These are phyloP conservation scores for Heliocidaris erythrogramma DNA, from an alignment of 35 echinoderm and acorn worm genomes.

Conservation along the genomic window DNA sequence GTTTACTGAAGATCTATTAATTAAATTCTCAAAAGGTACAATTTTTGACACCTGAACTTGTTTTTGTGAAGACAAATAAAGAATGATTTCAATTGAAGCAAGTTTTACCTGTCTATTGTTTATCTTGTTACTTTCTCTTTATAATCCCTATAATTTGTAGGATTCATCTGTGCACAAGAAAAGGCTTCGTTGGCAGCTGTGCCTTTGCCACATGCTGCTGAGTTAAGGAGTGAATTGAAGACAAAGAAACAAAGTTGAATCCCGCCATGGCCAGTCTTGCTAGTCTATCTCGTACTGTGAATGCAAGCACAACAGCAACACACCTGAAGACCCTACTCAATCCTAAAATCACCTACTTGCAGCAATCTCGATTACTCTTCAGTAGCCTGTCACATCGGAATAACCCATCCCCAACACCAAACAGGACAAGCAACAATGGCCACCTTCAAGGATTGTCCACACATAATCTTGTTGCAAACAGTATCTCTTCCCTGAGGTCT, in stretches of 20 bases:
- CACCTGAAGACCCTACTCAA: background rate
- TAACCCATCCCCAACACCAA: background rate
- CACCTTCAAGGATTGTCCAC: background rate
- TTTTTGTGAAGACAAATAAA: no score
- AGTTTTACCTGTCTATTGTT: no score
- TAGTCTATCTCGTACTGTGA: background rate
- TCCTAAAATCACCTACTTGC: background rate
- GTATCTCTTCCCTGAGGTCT: background rate
- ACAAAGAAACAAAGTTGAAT: background rate
- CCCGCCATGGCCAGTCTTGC: background rate
- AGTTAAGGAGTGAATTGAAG: background rate
- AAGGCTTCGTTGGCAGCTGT: background rate
- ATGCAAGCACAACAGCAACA: background rate
- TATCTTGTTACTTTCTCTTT: no score
- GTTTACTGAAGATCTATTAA: no score
- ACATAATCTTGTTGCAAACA: slow-evolving; percentile 14
- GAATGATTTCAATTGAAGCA: no score
- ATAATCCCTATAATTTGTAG: no score
- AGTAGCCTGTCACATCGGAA: background rate
- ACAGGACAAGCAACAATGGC: background rate
- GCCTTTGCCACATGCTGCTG: background rate
- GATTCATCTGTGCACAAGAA: background rate
- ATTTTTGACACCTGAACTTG: no score
- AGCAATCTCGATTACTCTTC: background rate
- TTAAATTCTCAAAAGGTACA: no score